These are phyloP conservation scores for Drosophila persimilis DNA, from an alignment of 1,140 invertebrate species.

Conservation along the genomic window DNA sequence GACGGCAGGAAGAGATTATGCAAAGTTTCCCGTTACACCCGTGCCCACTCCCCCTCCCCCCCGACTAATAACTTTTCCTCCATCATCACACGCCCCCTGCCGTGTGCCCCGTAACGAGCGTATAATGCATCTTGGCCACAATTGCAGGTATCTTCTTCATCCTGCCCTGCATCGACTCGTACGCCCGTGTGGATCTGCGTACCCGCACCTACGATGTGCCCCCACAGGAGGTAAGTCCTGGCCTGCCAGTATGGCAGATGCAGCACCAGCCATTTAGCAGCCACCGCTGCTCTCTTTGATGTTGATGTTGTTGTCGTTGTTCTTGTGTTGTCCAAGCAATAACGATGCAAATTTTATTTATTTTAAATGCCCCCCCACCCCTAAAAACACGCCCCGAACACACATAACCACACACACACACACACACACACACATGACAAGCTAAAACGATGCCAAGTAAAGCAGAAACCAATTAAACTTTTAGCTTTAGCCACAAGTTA, in stretches of 20 bases:
- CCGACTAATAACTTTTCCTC: no score
- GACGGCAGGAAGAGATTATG: conserved; percentile 41
- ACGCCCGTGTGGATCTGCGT: conserved; percentile 94
- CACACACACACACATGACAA: conserved; percentile 22
- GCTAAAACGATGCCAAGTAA: conserved; percentile 60
- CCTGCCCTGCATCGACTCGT: conserved; percentile 96
- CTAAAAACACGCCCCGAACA: neutral
- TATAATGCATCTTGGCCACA: conserved; percentile 40
- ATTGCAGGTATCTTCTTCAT: conserved; percentile 95
- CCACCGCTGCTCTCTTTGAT: conserved; percentile 17
- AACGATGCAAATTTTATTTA: conserved; percentile 47
- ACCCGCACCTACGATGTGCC: conserved; percentile 97
- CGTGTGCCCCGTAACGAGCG: conserved; percentile 8
- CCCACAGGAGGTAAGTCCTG: conserved; percentile 92
- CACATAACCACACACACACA: neutral
- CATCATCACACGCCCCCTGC: no score
- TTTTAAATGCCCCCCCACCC: conserved; percentile 21
- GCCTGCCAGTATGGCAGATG: conserved; percentile 11
- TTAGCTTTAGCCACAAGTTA: conserved; percentile 69
- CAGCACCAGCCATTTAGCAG: conserved; percentile 28
- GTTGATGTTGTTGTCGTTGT: conserved; percentile 55
- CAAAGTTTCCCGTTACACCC: conserved; percentile 33
- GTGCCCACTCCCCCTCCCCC: neutral
- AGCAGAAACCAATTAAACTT: conserved; percentile 64
- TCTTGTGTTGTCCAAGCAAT: conserved; percentile 28